phyloP scores from a whole-genome alignment of 2,797 vertebrate species.

The Brachyalestes nurse region DNA sequence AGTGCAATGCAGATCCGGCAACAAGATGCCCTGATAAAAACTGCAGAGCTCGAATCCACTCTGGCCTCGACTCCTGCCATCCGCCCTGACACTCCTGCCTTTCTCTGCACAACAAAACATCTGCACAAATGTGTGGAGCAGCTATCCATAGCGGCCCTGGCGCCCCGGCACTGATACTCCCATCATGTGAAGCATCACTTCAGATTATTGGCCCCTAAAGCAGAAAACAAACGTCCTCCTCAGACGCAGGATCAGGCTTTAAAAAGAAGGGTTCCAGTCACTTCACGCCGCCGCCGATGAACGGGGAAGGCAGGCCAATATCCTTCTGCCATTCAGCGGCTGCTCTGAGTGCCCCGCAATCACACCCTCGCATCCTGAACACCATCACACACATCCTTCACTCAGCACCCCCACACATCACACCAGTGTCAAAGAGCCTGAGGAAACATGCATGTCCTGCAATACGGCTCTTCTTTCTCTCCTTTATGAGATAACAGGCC shows the following conservation, averaged over 20 bases:
- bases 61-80: not conserved
- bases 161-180: slow-evolving; percentile 38
- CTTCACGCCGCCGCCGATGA: slow-evolving; percentile 55
- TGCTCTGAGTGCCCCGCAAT: slow-evolving; percentile 54
- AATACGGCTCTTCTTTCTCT: not conserved
- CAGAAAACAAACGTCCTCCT: slow-evolving; percentile 60
- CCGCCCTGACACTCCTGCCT: slow-evolving; percentile 21
- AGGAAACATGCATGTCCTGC: not conserved
- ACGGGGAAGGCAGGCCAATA: slow-evolving; percentile 57
- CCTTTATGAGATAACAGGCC: slow-evolving; percentile 7
- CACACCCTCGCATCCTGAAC: slow-evolving; percentile 49
- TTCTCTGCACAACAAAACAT: slow-evolving; percentile 28
- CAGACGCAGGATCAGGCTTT: slow-evolving; percentile 53
- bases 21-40: not conserved
- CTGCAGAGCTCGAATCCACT: not conserved
- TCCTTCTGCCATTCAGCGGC: slow-evolving; percentile 49
- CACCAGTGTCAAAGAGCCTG: slow-evolving; percentile 6
- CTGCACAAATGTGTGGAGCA: slow-evolving; percentile 37
- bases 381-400: slow-evolving; percentile 44
- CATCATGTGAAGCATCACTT: slow-evolving; percentile 65
- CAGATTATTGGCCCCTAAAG: slow-evolving; percentile 63
- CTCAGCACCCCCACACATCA: slow-evolving; percentile 36
- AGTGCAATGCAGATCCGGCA: not conserved
- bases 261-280: slow-evolving; percentile 51
- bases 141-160: slow-evolving; percentile 23